Percentiles rank a stretch among this genome's conserved stretches.
These are phyloP conservation scores for Actinostola sp. DNA, from an alignment of 92 coral and sea anemone species.

Conservation along the genomic window DNA sequence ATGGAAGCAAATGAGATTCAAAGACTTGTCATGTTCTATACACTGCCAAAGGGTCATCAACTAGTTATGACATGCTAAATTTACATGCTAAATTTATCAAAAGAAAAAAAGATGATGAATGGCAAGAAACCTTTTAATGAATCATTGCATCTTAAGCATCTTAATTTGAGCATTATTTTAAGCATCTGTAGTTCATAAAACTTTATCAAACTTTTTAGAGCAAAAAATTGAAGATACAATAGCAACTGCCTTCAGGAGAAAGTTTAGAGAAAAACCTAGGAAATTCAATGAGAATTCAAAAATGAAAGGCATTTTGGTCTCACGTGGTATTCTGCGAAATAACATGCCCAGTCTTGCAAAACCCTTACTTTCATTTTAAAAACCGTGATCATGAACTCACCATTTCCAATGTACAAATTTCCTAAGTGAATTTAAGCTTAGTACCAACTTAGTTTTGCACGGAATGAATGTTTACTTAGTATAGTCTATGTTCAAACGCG, in stretches of 20 bases:
- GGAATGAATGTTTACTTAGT: background rate
- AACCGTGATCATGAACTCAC: background rate
- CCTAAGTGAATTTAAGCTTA: background rate
- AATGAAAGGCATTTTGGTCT: background rate
- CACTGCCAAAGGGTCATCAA: too few species aligned
- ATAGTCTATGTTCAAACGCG: background rate
- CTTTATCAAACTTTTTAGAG: background rate
- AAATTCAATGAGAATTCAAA: slow-evolving; percentile 1
- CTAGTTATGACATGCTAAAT: too few species aligned
- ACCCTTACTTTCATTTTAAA: background rate
- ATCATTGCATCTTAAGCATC: too few species aligned
- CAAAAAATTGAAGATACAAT: too few species aligned
- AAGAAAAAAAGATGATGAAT: too few species aligned
- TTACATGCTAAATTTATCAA: too few species aligned
- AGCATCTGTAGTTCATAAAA: background rate
- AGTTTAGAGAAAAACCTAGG: background rate
- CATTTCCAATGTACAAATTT: background rate
- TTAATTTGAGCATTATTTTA: too few species aligned
- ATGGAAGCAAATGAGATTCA: too few species aligned
- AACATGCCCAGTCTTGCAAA: slow-evolving; percentile 12
- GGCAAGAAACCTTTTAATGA: too few species aligned
- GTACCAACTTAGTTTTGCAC: slow-evolving; percentile 4
- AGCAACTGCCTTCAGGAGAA: background rate
- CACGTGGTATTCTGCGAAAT: background rate
- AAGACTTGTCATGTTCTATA: too few species aligned